Evolutionary conservation across 1,140 invertebrate species (phyloP).

Genomic region (Macrocentrus cingulum): DNA sequence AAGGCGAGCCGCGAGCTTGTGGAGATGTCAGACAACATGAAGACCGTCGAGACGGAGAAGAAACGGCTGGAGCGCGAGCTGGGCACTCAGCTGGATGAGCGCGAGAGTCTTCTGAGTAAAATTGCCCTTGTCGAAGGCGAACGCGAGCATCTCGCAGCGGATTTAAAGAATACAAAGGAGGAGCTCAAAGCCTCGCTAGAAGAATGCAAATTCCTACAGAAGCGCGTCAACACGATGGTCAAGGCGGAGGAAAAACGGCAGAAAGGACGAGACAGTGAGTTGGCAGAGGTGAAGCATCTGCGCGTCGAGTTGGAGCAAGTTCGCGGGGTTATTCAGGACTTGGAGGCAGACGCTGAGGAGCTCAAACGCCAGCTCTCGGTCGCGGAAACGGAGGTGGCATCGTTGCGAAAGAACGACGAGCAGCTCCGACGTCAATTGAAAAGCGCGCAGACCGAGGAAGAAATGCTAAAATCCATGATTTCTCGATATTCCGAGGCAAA

Average conservation of each 20-base stretch:
- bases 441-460: conserved; percentile 34
- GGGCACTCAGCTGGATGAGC: conserved; percentile 64
- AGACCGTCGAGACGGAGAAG: conserved; percentile 55
- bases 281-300: conserved; percentile 58
- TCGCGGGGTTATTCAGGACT: conserved; percentile 52
- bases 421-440: conserved; percentile 35
- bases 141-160: conserved; percentile 61
- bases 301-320: conserved; percentile 50
- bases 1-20: conserved; percentile 53
- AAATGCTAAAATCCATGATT: conserved; percentile 57
- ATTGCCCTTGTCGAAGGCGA: conserved; percentile 60
- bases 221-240: conserved; percentile 44
- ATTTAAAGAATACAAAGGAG: conserved; percentile 57
- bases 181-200: conserved; percentile 61
- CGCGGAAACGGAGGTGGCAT: conserved; percentile 27
- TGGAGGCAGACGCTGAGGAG: conserved; percentile 57
- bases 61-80: conserved; percentile 59
- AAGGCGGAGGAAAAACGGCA: conserved; percentile 47
- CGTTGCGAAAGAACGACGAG: conserved; percentile 32
- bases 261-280: conserved; percentile 43
- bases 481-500: conserved; percentile 60
- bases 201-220: conserved; percentile 60
- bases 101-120: conserved; percentile 64
- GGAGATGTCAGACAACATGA: conserved; percentile 57
- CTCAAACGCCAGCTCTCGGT: conserved; percentile 40